Evolutionary conservation across 2,113 vertebrate species (phyloP), one percentile per base, ranked within the genome.

Genomic region (Catharus bicknelli): DNA sequence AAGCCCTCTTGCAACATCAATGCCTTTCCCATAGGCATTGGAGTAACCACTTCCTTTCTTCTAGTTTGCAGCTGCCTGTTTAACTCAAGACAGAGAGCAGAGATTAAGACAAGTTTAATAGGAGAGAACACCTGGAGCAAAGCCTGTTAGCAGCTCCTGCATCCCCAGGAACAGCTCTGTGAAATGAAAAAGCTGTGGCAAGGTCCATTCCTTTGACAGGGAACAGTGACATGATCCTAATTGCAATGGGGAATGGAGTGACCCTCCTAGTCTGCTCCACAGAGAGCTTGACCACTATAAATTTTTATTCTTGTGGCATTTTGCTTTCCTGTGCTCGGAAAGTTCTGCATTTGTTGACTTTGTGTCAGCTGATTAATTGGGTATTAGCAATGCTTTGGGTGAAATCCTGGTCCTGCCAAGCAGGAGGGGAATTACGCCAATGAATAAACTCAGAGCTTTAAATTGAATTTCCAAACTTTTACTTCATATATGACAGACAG

Each of bases 31-130:
- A 95, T 64, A 91, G 96, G 91, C 88, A 86, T 4, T 86, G 93
- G 94, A 89, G 81, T 93, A 96, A 96, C 96, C 82, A 95, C 91
- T 96, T 97, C 96, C 95, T 95, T 94, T 97, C 87, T 96, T 89
- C 93, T 90, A 95, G 83, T 96, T 95, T 96, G 94, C 96, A 96
- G 94, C 95, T 96, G 96, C 94, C 96, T 95, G 67, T 85, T 94
- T 75, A 95, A 92, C 95, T 96, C 95, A 91, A 83, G 89, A 95
- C 57, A 79, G 94, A 96, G 78, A 94, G 47, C 69, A 90, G 91
- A 91, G 86, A 96, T 96, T 96, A 96, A 96, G 90, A 90, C 63
- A 86, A 93, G 72, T 34, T 96, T 96, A 96, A 94, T 88, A 93
- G 75, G 93, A 86, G 77, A 93, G 92, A 96, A 92, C 92, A 95